Evolutionary conservation across 2,797 vertebrate species (phyloP), one percentile per base, ranked within the genome.

Genomic region (Microchirus variegatus): DNA sequence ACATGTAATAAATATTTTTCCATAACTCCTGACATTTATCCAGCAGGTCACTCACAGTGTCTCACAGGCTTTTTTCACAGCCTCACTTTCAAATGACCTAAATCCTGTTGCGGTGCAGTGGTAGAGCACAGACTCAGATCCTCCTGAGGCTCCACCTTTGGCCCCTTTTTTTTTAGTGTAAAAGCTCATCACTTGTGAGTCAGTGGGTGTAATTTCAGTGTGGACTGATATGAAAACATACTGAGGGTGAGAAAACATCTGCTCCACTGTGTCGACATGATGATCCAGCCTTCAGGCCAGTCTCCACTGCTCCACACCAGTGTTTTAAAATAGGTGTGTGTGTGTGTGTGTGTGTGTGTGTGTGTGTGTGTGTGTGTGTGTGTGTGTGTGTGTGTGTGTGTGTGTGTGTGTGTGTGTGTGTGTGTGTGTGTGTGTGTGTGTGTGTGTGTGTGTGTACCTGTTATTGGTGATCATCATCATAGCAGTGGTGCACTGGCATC

Each of bases 401-500:
- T 22, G 22, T 22, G 22, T 22, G 22, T 22, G 22, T 22, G 22
- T 22, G 22, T 22, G 19, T 22, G 19, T 22, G 19, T 22, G 38
- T 1, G 36, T 57, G 22, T 22, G 22, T 22, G 22, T 22, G 22
- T 22, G 22, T 22, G 22, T 22, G 22, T 22, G 19, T 22, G 19
- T 22, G 19, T 22, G 38, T 1, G 36, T 57, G 63, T 62, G 59
- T 3, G 9, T 53, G 55, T 35, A 17, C 48, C 59, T 68, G 53
- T 35, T 62, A 41, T 54, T 42, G 38, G 12, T 53, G 17, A 64
- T 78, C 43, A 47, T 45, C 9, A 61, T 45, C 42, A 68, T 43
- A 59, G 65, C 67, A 71, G 71, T 70, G 68, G 60, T 61, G 49
- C 47, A 59, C 19, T 41, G 46, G 26, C 48, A 56, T 67, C 61